Conservation (phyloP, 2,797 vertebrate species). For the Pelobates cultripes region DNA sequence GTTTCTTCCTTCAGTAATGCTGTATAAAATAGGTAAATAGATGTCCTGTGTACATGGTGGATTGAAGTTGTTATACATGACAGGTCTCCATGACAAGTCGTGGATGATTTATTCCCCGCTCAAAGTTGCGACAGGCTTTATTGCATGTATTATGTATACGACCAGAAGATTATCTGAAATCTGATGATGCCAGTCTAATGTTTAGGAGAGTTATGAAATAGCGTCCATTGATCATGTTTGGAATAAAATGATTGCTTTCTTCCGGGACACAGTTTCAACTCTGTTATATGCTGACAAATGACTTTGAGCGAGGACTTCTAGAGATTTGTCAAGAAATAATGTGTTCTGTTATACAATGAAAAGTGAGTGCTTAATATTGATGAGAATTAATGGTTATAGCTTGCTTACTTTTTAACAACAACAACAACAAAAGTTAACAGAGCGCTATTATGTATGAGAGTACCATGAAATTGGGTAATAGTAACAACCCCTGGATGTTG, state of each 20-base stretch:
- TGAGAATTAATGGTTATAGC: too few relatives aligned
- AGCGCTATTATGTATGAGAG: too few relatives aligned
- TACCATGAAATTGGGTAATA: too few relatives aligned
- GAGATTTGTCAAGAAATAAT: not conserved
- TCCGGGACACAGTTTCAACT: slow-evolving; percentile 3
- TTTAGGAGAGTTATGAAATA: not conserved
- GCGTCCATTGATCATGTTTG: not conserved
- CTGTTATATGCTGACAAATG: slow-evolving; percentile 34
- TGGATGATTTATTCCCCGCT: not conserved
- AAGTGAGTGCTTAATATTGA: not conserved
- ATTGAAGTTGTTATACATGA: not conserved
- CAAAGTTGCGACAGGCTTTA: slow-evolving; percentile 5
- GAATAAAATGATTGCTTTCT: slow-evolving; percentile 22
- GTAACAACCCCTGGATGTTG: too few relatives aligned
- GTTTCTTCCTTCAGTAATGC: not conserved
- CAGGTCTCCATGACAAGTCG: not conserved
- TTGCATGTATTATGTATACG: slow-evolving; percentile 22
- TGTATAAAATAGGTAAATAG: not conserved
- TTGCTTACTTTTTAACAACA: too few relatives aligned
- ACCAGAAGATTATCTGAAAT: slow-evolving; percentile 26
- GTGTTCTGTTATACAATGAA: not conserved
- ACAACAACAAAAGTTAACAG: too few relatives aligned
- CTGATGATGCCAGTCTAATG: not conserved
- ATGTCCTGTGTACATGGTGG: not conserved
- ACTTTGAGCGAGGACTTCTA: slow-evolving; percentile 7